These are phyloP conservation scores for Bujurquina vittata DNA, from an alignment of 2,113 vertebrate species.

Conservation along the genomic window DNA sequence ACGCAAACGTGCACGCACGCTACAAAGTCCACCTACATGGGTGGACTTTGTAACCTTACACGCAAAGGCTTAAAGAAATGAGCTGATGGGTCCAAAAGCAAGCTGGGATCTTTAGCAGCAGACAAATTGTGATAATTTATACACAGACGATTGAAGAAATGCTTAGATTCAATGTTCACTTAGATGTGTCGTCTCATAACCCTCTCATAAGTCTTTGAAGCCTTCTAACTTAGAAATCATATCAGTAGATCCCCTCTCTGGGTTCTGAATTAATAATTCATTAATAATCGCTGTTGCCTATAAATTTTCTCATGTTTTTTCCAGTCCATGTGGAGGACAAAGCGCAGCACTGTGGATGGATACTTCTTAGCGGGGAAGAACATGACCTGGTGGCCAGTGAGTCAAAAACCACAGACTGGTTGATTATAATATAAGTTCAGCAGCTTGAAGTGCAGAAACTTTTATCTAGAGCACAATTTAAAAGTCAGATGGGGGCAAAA, in stretches of 20 bases:
- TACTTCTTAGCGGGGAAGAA: conserved; percentile 95
- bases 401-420: conserved; percentile 57
- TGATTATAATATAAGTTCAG: neutral
- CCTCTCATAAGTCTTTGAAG: neutral
- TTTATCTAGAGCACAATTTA: conserved; percentile 1
- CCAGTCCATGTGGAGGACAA: conserved; percentile 94
- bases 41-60: neutral
- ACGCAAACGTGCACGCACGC: too few species aligned
- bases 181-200: neutral
- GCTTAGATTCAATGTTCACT: neutral
- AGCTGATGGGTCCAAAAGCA: neutral
- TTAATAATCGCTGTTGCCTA: neutral
- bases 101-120: neutral
- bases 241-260: neutral
- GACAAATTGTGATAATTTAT: neutral
- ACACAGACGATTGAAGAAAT: neutral
- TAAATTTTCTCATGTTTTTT: conserved; percentile 1
- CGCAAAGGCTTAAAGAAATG: neutral
- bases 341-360: conserved; percentile 92
- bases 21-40: neutral
- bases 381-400: conserved; percentile 98
- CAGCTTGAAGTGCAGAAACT: neutral
- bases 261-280: neutral
- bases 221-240: neutral
- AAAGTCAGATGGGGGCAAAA: neutral